A percentile compares a stretch with the other conserved stretches of the same genome.
Evolutionary conservation across 2,113 vertebrate genomes (phyloP).

Genomic region (Glaucidium brasilianum): DNA sequence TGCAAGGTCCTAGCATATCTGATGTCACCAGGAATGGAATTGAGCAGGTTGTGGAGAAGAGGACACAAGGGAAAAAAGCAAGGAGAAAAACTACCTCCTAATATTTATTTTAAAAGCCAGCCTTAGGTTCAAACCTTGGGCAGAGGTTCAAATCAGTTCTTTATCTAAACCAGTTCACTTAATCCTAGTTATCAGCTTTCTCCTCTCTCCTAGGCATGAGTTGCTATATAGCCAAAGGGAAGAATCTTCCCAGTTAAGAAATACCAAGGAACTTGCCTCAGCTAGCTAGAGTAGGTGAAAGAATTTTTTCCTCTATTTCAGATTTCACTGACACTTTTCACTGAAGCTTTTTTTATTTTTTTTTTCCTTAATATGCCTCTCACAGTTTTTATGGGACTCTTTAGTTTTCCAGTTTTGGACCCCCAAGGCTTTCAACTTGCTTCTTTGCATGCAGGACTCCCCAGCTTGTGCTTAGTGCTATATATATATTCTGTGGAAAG

Average conservation of each 20-base stretch:
- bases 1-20: not conserved
- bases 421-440: not conserved
- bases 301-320: conserved; percentile 8
- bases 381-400: not conserved
- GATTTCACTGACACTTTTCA: not conserved
- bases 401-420: not conserved
- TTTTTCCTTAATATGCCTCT: not conserved
- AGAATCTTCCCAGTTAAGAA: conserved; percentile 37
- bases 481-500: not conserved
- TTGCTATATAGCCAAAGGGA: conserved; percentile 37
- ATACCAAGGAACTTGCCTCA: conserved; percentile 52
- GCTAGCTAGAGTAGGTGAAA: conserved; percentile 37
- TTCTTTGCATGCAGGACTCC: not conserved
- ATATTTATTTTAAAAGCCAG: not conserved
- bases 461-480: not conserved
- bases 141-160: conserved; percentile 47
- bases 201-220: not conserved
- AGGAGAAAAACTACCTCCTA: not conserved
- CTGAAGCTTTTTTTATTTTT: too few species aligned
- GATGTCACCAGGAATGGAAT: not conserved
- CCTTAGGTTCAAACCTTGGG: conserved; percentile 50
- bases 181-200: conserved; percentile 44
- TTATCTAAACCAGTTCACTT: conserved; percentile 27
- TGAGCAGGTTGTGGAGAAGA: not conserved
- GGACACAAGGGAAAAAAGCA: not conserved